Evolutionary conservation across 92 coral and sea anemone genomes (phyloP), one percentile per base, ranked within the genome.

Genomic region (Palythoa grandiflora): DNA sequence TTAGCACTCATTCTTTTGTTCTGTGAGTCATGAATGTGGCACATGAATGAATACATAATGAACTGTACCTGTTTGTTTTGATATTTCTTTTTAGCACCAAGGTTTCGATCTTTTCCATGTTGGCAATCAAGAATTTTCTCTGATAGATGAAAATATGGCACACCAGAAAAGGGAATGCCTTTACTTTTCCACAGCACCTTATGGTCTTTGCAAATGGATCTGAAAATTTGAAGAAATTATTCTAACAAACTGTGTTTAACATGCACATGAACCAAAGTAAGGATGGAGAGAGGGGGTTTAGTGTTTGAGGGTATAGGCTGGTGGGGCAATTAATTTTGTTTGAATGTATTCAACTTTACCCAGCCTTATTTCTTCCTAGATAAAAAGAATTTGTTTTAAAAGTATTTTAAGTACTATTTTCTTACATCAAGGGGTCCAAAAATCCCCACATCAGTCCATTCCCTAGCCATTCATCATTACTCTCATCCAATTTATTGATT

Each of bases 71-170:
- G 85, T 80, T 84, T 78, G 16, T 16, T 74, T 76, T 87, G 70
- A 15, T 63, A 77, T 78, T 87, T 78, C 63, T 55, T 84, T 65
- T 78, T 87, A 38, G 65, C 87, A 17, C 90, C 86, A 50, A 78
- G 7, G 77, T 68, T 87, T 28, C 79, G 21, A 76, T 87, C 90
- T 65, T 87, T 87, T 6, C 90, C 90, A 79, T 87, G 78, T 52
- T 87, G 90, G 55, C 90, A 87, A 65, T 87, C 86, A n/a, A 78
- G 71, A 75, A 87, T 78, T 79, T 87, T 87, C 66, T 87, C 87
- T 70, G 44, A 35, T 2, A 70, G 74, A 70, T 36, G 74, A 70
- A 63, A 70, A 35, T 70, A 70, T 5, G 74, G 74, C 39, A 35
- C 74, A 70, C 74, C 44, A 70, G 74, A 6, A 70, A 70, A 68